Percentiles rank a stretch among this genome's conserved stretches.
Evolutionary conservation across 2,888 invertebrate species (phyloP).

Genomic region (Euphydryas editha): DNA sequence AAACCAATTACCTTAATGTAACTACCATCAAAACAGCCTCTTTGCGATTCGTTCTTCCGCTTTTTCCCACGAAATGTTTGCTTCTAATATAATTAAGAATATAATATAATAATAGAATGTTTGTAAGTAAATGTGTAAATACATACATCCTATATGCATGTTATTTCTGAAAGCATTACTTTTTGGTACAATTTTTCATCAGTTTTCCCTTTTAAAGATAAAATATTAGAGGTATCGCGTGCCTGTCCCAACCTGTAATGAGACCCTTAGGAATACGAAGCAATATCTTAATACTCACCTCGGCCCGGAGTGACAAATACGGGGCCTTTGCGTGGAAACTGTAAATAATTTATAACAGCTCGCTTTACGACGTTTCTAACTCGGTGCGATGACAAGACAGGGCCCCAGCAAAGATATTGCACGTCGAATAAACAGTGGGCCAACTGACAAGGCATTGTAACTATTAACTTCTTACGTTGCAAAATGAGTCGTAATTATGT

Average conservation of each 20-base stretch:
- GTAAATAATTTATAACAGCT: constrained; percentile 80
- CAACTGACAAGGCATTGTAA: constrained; percentile 27
- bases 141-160: constrained; percentile 20
- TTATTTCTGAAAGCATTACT: constrained; percentile 30
- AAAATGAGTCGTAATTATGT: constrained; percentile 24
- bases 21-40: constrained; percentile 73
- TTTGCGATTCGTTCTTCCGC: constrained; percentile 65
- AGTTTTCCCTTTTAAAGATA: constrained; percentile 57
- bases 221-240: constrained; percentile 75
- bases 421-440: constrained; percentile 51
- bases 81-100: constrained; percentile 73
- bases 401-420: constrained; percentile 58
- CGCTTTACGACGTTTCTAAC: constrained; percentile 66
- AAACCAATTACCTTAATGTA: constrained; percentile 80
- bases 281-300: constrained; percentile 81
- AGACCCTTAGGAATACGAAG: constrained; percentile 78
- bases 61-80: constrained; percentile 66
- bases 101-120: constrained; percentile 44
- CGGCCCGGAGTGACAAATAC: constrained; percentile 78
- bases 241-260: constrained; percentile 71
- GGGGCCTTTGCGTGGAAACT: constrained; percentile 71
- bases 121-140: constrained; percentile 46
- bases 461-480: constrained; percentile 16
- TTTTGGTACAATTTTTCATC: constrained; percentile 36
- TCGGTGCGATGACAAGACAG: constrained; percentile 66